Conservation (phyloP, 1,140 invertebrate genomes). For the Psilanteris sp. region DNA sequence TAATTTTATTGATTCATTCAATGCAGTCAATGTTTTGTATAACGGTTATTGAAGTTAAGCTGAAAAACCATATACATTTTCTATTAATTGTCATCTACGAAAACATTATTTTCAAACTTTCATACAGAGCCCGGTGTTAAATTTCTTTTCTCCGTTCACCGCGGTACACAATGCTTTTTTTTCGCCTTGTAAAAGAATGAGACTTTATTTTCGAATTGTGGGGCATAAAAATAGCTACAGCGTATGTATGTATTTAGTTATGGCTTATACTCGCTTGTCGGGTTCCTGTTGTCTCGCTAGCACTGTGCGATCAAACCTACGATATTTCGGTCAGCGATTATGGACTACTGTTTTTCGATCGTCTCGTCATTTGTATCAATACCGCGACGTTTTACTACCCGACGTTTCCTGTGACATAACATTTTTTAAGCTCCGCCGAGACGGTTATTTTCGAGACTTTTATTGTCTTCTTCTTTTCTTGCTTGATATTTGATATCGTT, state of each 20-base stretch:
- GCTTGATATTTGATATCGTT: slow-evolving; percentile 48
- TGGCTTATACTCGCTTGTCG: slow-evolving; percentile 54
- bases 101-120: no score
- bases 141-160: slow-evolving; percentile 1
- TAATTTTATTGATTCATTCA: no score
- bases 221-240: slow-evolving; percentile 53
- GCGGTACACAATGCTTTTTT: slow-evolving; percentile 20
- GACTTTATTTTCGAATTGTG: slow-evolving; percentile 53
- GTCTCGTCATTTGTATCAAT: slow-evolving; percentile 51
- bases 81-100: no score
- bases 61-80: no score
- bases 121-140: slow-evolving; percentile 7
- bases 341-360: slow-evolving; percentile 51
- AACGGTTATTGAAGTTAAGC: no score
- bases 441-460: slow-evolving; percentile 59
- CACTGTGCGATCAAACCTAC: slow-evolving; percentile 70
- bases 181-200: slow-evolving; percentile 46
- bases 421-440: slow-evolving; percentile 37
- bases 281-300: slow-evolving; percentile 67
- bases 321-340: slow-evolving; percentile 69
- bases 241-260: slow-evolving; percentile 68
- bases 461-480: slow-evolving; percentile 45
- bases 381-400: slow-evolving; percentile 52
- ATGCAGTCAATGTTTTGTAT: no score
- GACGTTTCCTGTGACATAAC: slow-evolving; percentile 64